Evolutionary conservation across 2,888 invertebrate species (phyloP), one percentile per base, ranked within the genome.

Genomic region (Drosophila lacicola): DNA sequence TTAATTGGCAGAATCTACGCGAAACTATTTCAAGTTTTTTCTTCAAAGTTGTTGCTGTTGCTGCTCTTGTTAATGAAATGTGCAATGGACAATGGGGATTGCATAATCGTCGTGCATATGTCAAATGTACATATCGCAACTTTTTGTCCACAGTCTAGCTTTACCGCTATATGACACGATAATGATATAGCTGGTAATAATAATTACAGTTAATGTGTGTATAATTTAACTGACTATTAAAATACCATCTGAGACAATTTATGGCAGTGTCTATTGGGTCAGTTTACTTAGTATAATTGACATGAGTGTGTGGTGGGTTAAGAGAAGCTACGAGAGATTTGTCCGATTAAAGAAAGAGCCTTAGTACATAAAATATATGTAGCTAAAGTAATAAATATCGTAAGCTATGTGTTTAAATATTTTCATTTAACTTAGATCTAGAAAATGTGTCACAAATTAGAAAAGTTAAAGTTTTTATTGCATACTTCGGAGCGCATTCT

Each of bases 41-140:
- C 17, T 17, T 8, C 29, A 10, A 10, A 53, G 47, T 42, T 62
- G 49, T 9, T 54, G 53, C 1, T 50, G 58, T 9, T 54, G 62
- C 29, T 75, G 72, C 76, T 75, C 74, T 70, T 85, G 82, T 87
- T 87, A 73, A 88, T 84, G 88, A 82, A 87, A 87, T 76, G 65
- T 67, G 41, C 70, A 53, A 41, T 58, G 80, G 88, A 88, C 88
- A 83, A 84, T 80, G 75, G 56, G 8, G 4, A 78, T 85, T 84
- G 85, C 83, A 88, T 76, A 87, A 84, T 77, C 57, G 47, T 50
- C 56, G 65, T 79, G 74, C 78, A 74, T 70, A 77, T 77, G 76
- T 78, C 76, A 74, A 77, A 64, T 42, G 73, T 62, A 49, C 41
- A 34, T 29, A 54, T 61, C 21, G 60, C 65, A 74, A 68, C 56